These are phyloP conservation scores for Engraulis encrasicolus DNA, from an alignment of 2,113 vertebrate species.

Conservation along the genomic window DNA sequence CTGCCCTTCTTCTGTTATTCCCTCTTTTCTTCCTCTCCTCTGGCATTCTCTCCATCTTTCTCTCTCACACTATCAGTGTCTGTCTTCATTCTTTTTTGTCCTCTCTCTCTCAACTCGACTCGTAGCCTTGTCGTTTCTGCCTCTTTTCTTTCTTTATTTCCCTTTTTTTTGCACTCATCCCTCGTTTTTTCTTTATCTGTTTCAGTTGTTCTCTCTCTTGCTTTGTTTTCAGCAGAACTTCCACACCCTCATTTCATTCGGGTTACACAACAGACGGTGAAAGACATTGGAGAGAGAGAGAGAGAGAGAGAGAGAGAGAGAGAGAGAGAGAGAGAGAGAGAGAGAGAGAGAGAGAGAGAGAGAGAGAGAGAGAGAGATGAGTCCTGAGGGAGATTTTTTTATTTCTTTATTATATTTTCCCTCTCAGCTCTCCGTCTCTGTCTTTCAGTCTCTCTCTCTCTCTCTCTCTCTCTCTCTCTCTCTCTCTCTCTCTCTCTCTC, in stretches of 20 bases:
- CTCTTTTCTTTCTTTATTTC: background rate
- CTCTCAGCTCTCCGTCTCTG: background rate
- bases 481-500: constrained; percentile 16
- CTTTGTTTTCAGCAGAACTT: background rate
- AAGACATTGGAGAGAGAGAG: background rate
- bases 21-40: background rate
- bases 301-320: constrained; percentile 7
- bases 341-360: constrained; percentile 33
- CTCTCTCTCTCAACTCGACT: background rate
- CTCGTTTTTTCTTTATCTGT: background rate
- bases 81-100: background rate
- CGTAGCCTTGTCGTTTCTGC: background rate
- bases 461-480: background rate
- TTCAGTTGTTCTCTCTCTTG: background rate
- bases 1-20: background rate
- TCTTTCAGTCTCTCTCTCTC: background rate
- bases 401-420: background rate
- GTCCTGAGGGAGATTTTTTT: constrained; percentile 36
- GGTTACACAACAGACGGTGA: background rate
- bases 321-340: constrained; percentile 19
- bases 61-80: background rate
- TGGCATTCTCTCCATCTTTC: background rate
- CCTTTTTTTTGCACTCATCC: background rate
- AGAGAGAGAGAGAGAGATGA: constrained; percentile 8
- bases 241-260: background rate